Percentiles rank a stretch among this genome's conserved stretches.
These are phyloP conservation scores for Pteruthius melanotis DNA, from an alignment of 2,113 vertebrate genomes.

Conservation along the genomic window DNA sequence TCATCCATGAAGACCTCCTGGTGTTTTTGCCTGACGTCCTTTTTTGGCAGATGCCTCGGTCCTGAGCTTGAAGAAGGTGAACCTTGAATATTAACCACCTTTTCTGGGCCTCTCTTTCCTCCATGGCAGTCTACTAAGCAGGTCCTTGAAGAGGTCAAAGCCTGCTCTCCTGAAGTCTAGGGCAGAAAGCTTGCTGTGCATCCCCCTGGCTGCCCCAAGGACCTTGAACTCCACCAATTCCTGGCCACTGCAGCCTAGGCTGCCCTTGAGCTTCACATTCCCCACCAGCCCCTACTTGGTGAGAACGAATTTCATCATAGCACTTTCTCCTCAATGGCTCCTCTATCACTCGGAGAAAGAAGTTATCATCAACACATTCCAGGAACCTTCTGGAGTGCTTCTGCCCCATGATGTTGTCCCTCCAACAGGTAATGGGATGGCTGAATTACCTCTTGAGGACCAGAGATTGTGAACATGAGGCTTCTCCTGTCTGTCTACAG, in stretches of 20 bases:
- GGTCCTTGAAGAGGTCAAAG: background rate
- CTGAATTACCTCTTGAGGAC: background rate
- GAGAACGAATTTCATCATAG: background rate
- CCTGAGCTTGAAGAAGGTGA: background rate
- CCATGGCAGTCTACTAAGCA: background rate
- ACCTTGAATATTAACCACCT: background rate
- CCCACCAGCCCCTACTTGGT: background rate
- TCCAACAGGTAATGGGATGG: background rate
- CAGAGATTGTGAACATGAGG: background rate
- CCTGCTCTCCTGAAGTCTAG: background rate
- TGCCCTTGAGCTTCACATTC: background rate
- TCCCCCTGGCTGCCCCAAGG: background rate
- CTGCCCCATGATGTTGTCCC: background rate
- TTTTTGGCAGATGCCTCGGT: rapidly evolving
- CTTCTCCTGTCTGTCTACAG: background rate
- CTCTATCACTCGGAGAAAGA: background rate
- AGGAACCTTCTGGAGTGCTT: background rate
- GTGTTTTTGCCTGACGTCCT: rapidly evolving
- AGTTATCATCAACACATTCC: background rate
- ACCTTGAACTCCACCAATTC: background rate
- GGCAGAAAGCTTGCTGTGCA: background rate
- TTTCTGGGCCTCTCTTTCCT: background rate
- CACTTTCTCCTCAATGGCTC: background rate
- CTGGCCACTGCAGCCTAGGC: background rate
- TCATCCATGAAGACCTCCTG: background rate